Percentiles rank a stretch among this genome's conserved stretches.
These are phyloP conservation scores for Fukomys damarensis DNA, from an alignment of 2,113 vertebrate genomes.

Conservation along the genomic window DNA sequence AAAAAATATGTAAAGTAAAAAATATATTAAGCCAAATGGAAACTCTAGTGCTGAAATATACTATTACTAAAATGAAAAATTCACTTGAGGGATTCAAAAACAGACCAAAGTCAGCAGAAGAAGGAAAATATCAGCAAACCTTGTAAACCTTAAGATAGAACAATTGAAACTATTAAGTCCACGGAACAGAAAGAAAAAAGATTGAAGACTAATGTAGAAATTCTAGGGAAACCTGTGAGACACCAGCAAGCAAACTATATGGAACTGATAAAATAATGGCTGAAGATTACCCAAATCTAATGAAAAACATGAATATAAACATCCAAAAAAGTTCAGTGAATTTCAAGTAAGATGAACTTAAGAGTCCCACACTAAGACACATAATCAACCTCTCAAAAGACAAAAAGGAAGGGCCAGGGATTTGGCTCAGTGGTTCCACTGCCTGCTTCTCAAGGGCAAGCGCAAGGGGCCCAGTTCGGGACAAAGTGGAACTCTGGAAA, in stretches of 20 bases:
- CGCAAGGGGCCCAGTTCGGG: no score
- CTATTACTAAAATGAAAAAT: background rate
- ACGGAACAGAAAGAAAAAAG: background rate
- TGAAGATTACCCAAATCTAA: background rate
- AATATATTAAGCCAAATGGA: background rate
- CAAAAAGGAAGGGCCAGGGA: no score
- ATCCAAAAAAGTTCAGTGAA: background rate
- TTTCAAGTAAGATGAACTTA: background rate
- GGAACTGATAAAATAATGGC: background rate
- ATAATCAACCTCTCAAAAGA: background rate
- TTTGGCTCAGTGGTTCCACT: no score
- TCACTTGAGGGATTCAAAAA: background rate
- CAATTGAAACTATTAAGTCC: background rate
- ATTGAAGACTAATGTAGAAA: background rate
- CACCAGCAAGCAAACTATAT: background rate
- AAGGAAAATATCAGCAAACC: background rate
- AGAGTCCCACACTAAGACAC: background rate
- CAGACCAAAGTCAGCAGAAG: background rate
- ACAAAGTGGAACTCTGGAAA: background rate
- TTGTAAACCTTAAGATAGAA: background rate
- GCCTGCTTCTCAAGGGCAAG: no score
- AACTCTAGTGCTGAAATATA: background rate
- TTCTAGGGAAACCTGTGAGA: background rate
- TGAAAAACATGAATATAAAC: background rate
- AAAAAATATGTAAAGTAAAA: background rate